A percentile compares a stretch with the other conserved stretches of the same genome.
phyloP scores from a whole-genome alignment of 1,140 invertebrate species.

The Amyelois transitella region DNA sequence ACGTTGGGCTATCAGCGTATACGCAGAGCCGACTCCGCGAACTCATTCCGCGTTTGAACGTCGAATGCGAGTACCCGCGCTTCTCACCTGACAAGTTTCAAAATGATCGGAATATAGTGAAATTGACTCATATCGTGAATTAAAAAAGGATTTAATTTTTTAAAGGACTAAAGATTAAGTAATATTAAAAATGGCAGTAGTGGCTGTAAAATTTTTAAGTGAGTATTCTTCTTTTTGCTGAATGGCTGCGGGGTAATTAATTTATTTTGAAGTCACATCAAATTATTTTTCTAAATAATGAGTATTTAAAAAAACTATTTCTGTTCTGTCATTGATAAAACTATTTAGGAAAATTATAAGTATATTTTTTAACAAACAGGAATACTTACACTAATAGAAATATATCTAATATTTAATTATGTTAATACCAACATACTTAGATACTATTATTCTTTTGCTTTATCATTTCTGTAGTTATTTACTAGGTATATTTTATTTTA shows the following conservation, averaged over 20 bases:
- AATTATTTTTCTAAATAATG: too few species aligned
- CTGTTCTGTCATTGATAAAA: too few species aligned
- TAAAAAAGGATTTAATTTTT: neutral
- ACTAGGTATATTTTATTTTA: neutral
- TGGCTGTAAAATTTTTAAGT: constrained; percentile 46
- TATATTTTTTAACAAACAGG: too few species aligned
- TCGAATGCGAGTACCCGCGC: constrained; percentile 18
- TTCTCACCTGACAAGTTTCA: constrained; percentile 6
- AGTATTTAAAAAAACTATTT: too few species aligned
- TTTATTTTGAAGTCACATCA: too few species aligned
- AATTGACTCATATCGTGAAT: neutral
- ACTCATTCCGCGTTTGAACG: constrained; percentile 3
- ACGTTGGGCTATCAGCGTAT: neutral
- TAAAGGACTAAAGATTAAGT: neutral
- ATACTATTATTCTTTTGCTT: neutral
- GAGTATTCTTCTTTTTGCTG: constrained; percentile 16
- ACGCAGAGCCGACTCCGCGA: neutral
- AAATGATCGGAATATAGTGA: constrained; percentile 18
- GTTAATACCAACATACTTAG: neutral
- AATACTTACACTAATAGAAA: too few species aligned
- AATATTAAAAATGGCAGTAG: constrained; percentile 39
- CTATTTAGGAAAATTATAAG: too few species aligned
- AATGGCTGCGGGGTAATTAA: neutral
- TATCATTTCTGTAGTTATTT: neutral
- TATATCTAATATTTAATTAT: too few species aligned